These are phyloP conservation scores for Fragum whitleyi DNA, from an alignment of 2,888 invertebrate genomes.

Conservation along the genomic window DNA sequence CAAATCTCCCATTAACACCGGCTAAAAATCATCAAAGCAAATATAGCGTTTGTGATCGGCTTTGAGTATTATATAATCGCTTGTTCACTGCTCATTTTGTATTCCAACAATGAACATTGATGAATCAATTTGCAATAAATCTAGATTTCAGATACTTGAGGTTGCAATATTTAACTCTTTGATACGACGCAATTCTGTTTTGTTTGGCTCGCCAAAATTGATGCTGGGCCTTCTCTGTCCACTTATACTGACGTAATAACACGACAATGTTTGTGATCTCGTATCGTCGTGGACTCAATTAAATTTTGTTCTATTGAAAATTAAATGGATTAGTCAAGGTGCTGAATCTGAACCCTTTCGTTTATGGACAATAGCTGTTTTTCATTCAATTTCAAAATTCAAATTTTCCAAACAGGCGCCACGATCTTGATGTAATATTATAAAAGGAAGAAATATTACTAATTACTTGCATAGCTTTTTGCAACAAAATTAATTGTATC, in stretches of 20 bases:
- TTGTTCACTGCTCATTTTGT: constrained; percentile 37
- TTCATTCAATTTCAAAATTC: not conserved
- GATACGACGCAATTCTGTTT: constrained; percentile 12
- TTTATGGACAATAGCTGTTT: constrained; percentile 45
- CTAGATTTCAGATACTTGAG: constrained; percentile 50
- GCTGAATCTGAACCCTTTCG: constrained; percentile 29
- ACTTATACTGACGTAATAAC: constrained; percentile 47
- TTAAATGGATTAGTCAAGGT: constrained; percentile 58
- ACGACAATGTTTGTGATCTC: constrained; percentile 34
- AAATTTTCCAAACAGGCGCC: not conserved
- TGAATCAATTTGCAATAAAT: constrained; percentile 59
- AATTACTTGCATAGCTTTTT: not conserved
- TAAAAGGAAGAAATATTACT: not conserved
- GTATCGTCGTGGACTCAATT: constrained; percentile 58
- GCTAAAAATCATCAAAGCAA: constrained; percentile 35
- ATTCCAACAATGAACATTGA: constrained; percentile 30
- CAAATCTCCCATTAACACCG: constrained; percentile 28
- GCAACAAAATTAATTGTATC: not conserved
- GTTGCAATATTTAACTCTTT: constrained; percentile 50
- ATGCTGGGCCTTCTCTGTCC: constrained; percentile 16
- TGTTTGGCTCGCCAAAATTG: constrained; percentile 20
- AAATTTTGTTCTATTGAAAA: constrained; percentile 61
- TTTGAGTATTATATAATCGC: constrained; percentile 29
- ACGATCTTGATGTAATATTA: not conserved
- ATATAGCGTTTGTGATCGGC: constrained; percentile 24